Conservation (phyloP, 1,140 invertebrate species). For the Dendrolimus punctatus region DNA sequence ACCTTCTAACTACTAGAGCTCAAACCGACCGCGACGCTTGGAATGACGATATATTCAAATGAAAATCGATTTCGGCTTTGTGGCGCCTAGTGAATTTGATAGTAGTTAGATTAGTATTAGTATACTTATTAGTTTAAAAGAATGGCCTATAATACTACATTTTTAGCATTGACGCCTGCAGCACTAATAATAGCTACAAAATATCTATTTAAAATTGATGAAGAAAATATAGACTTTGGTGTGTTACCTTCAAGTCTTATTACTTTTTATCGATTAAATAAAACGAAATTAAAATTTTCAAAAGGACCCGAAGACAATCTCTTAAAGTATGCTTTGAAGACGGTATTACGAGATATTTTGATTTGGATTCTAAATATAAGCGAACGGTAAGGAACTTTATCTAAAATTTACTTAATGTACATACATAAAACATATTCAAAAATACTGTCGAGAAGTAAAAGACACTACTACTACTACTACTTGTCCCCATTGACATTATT, state of each 20-base stretch:
- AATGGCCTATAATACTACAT: not conserved
- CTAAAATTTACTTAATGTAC: too few species aligned
- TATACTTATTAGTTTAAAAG: too few species aligned
- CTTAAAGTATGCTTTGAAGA: constrained; percentile 73
- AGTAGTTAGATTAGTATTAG: too few species aligned
- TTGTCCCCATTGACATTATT: too few species aligned
- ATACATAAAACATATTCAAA: too few species aligned
- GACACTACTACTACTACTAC: too few species aligned
- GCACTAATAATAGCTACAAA: constrained; percentile 71
- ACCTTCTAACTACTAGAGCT: too few species aligned
- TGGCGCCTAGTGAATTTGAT: too few species aligned
- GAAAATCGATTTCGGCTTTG: too few species aligned
- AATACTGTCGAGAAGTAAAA: too few species aligned
- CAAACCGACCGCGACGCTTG: too few species aligned
- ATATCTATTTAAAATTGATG: not conserved
- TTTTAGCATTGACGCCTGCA: constrained; percentile 67
- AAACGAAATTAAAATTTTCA: constrained; percentile 73
- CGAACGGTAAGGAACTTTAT: constrained; percentile 44
- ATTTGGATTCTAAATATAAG: constrained; percentile 58
- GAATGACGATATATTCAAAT: too few species aligned
- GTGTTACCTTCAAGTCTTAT: constrained; percentile 52
- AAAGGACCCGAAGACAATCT: constrained; percentile 62
- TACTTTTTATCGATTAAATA: constrained; percentile 73
- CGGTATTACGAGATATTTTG: constrained; percentile 62
- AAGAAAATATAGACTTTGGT: not conserved